Evolutionary conservation across 2,888 invertebrate species (phyloP).

Genomic region (Hydriomena furcata): DNA sequence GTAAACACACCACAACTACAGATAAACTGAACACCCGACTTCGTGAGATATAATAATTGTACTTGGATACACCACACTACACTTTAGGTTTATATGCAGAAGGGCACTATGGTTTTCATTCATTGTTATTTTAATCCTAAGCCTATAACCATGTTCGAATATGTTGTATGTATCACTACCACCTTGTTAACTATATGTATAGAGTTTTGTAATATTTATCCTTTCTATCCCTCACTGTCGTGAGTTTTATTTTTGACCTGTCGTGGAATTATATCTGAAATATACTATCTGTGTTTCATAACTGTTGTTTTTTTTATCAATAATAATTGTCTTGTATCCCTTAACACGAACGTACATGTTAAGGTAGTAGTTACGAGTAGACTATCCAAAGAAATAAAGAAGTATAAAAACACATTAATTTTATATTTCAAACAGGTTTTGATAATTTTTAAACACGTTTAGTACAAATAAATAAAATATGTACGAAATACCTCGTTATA

Average conservation of each 20-base stretch:
- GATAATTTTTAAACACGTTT: too few species aligned
- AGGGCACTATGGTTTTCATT: not conserved
- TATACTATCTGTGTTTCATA: slow-evolving; percentile 82
- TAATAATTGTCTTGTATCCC: not conserved
- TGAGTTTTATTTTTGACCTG: slow-evolving; percentile 79
- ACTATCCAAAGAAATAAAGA: too few species aligned
- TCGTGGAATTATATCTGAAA: slow-evolving; percentile 81
- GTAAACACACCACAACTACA: too few species aligned
- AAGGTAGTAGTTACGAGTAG: too few species aligned
- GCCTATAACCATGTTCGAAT: slow-evolving; percentile 3
- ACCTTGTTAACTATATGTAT: slow-evolving; percentile 82
- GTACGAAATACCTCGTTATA: too few species aligned
- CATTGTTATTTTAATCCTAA: not conserved
- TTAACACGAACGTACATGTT: too few species aligned
- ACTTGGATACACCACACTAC: too few species aligned
- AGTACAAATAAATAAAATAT: too few species aligned
- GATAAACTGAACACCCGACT: too few species aligned
- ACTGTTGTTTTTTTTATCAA: slow-evolving; percentile 57
- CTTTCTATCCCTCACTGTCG: slow-evolving; percentile 72
- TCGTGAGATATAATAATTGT: too few species aligned
- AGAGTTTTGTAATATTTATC: slow-evolving; percentile 75
- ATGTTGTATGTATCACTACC: slow-evolving; percentile 27
- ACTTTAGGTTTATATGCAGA: not conserved
- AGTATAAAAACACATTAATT: too few species aligned
- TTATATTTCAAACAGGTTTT: too few species aligned